Evolutionary conservation across 1,140 invertebrate species (phyloP).

Genomic region (Globodera ellingtonae): DNA sequence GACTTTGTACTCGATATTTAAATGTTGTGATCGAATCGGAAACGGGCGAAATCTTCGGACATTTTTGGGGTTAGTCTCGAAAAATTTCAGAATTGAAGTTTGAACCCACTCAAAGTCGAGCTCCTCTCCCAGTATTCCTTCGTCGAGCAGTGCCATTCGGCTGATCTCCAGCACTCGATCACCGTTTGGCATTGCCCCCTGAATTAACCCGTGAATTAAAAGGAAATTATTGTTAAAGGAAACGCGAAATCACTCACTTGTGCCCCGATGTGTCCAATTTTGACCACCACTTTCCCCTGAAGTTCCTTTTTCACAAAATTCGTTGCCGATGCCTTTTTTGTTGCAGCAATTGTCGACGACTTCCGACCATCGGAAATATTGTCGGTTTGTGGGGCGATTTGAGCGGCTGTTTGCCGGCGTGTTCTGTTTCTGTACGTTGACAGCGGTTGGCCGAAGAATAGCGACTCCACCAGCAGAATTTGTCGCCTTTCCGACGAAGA

Average conservation of each 20-base stretch:
- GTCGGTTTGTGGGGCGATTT: not conserved
- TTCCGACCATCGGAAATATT: not conserved
- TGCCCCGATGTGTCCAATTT: constrained; percentile 26
- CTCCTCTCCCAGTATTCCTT: constrained; percentile 56
- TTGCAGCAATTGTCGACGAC: not conserved
- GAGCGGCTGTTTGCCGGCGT: not conserved
- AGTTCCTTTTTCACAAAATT: constrained; percentile 20
- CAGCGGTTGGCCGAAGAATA: not conserved
- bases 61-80: too few relatives aligned
- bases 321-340: not conserved
- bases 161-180: constrained; percentile 55
- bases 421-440: not conserved
- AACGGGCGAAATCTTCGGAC: too few relatives aligned
- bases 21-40: not conserved
- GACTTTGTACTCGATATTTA: constrained; percentile 3
- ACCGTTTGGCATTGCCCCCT: constrained; percentile 56
- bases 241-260: not conserved
- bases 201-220: constrained; percentile 32
- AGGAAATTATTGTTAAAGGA: not conserved
- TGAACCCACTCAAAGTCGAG: constrained; percentile 57
- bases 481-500: not conserved
- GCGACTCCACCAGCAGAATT: not conserved
- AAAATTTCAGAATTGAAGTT: not conserved
- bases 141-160: constrained; percentile 51
- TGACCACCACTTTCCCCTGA: constrained; percentile 14